phyloP scores from a whole-genome alignment of 2,113 vertebrate genomes.

The Passer domesticus region DNA sequence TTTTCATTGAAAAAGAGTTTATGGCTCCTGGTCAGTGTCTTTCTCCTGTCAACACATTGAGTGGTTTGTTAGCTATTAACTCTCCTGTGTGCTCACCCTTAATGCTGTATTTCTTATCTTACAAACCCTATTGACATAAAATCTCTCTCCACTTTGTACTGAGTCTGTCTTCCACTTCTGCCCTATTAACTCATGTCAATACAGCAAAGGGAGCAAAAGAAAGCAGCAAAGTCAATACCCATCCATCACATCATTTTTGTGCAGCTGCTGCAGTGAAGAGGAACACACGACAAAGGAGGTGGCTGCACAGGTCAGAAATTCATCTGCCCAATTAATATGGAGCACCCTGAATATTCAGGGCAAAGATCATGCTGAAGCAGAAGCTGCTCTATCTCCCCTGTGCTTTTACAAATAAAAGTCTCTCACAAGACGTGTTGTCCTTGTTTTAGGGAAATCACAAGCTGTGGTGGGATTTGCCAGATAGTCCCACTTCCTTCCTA shows the following conservation, averaged over 20 bases:
- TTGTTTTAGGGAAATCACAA: not conserved
- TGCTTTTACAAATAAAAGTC: not conserved
- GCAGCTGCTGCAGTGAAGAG: not conserved
- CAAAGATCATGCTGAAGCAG: not conserved
- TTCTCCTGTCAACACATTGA: not conserved
- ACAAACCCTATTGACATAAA: conserved; percentile 55
- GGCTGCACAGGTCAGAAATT: not conserved
- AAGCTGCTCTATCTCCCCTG: not conserved
- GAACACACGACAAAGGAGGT: not conserved
- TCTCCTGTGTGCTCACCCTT: not conserved
- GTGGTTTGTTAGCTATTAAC: not conserved
- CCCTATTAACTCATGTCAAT: conserved; percentile 63
- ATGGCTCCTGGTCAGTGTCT: not conserved
- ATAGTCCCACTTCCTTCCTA: not conserved
- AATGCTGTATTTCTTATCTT: conserved; percentile 50
- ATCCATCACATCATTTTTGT: not conserved
- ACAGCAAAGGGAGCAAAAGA: conserved; percentile 47
- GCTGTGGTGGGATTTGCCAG: not conserved
- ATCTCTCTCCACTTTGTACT: conserved; percentile 50
- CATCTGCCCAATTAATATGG: not conserved
- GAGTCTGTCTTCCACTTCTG: conserved; percentile 43
- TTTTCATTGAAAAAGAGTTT: not conserved
- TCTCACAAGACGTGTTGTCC: not conserved
- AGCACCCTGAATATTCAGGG: not conserved
- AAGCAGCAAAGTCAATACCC: conserved; percentile 22